Evolutionary conservation across 2,113 vertebrate species (phyloP).

Genomic region (Corvus moneduloides): DNA sequence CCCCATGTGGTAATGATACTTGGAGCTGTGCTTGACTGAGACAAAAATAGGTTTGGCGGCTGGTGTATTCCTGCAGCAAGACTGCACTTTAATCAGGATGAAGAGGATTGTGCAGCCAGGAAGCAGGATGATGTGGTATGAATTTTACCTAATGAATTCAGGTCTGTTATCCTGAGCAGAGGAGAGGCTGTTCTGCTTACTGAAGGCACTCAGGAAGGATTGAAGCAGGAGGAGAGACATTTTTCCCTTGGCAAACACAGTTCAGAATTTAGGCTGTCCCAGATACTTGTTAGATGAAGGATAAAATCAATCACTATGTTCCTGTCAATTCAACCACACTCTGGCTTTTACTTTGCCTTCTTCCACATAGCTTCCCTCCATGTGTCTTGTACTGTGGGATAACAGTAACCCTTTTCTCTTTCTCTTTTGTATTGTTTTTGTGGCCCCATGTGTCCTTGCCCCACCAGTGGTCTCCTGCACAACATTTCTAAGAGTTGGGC

Average conservation of each 20-base stretch:
- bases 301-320: not conserved
- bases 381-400: not conserved
- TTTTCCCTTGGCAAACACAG: not conserved
- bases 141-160: not conserved
- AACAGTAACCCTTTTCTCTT: not conserved
- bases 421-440: not conserved
- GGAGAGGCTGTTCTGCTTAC: not conserved
- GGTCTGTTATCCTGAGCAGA: not conserved
- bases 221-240: not conserved
- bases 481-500: not conserved
- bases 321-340: not conserved
- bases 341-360: not conserved
- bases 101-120: not conserved
- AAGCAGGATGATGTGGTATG: not conserved
- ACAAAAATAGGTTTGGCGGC: not conserved
- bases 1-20: slow-evolving; percentile 20
- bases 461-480: not conserved
- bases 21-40: not conserved
- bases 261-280: not conserved
- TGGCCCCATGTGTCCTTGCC: not conserved
- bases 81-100: not conserved
- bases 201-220: not conserved
- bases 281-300: not conserved
- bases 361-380: not conserved
- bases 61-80: not conserved